Base-by-base conservation (phyloP, 2,888 invertebrate genomes). In the Ametastegia equiseti region DNA sequence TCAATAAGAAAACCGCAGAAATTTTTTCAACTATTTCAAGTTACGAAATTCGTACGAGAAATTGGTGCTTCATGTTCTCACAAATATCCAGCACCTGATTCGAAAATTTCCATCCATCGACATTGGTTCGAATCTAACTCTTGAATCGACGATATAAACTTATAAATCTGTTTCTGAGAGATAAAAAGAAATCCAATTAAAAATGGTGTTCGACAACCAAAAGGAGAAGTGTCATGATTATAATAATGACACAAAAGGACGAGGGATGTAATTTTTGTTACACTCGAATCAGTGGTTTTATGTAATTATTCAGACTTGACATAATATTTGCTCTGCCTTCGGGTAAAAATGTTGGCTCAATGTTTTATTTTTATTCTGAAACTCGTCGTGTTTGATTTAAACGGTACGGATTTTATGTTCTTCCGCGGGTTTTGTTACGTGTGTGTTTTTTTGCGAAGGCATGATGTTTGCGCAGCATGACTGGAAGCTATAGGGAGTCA, bases 71-170 rank as follows among this genome's bases (percentile, higher is more conserved):
- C 9, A 42, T 69, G 11, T n/a, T 6, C 9, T 23, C 0, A 36
- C 15, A 6, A 33, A 63, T 36, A 39, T 69, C 19, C 23, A 23
- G 13, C 73, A 7, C 2, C n/a, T 15, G 23, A 30, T 30, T 50
- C 30, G 19, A 39, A 69, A 69, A 69, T 69, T 11, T 36, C 0
- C 13, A 7, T 36, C 39, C 5, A 15, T 19, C 19, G n/a, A 1
- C 39, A 50, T 33, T 50, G 23, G 33, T 50, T 73, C 33, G n/a
- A 50, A 78, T 45, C 39, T 6, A 27, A 60, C 15, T 39, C 13
- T n/a, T 42, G 60, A 78, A 78, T 63, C 45, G 63, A 63, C 15
- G 42, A 42, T 78, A 36, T n/a, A 45, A 42, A 42, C 60, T 63
- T 15, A 36, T 30, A n/a, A n/a, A n/a, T 63, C 15, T 60, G 27